Conservation (phyloP, 92 coral and sea anemone genomes). For the Muricea muricata region DNA sequence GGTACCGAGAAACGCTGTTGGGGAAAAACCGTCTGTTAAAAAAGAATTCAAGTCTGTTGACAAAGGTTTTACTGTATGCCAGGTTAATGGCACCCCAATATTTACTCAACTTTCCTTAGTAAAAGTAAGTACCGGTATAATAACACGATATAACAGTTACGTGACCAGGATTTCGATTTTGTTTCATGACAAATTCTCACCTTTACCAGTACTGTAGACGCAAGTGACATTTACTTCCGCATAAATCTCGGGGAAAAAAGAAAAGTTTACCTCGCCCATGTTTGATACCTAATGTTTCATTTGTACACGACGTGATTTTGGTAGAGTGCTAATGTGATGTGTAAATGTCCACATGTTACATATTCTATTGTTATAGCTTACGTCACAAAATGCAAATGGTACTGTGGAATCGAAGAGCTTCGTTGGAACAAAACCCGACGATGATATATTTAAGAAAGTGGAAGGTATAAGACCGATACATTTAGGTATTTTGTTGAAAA, state of each 20-base stretch:
- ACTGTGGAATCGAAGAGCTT: neutral
- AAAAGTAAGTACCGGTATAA: neutral
- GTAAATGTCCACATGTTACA: neutral
- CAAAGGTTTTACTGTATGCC: conserved; percentile 10
- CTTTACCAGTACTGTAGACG: neutral
- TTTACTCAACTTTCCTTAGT: conserved; percentile 2
- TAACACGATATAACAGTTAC: neutral
- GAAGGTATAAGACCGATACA: conserved; percentile 5
- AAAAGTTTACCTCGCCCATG: too few relatives aligned
- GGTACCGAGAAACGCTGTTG: neutral
- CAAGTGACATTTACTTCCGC: too few relatives aligned
- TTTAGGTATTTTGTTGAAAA: too few relatives aligned
- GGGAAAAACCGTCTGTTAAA: neutral
- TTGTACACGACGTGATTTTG: too few relatives aligned
- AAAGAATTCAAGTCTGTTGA: neutral
- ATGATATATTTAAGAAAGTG: neutral
- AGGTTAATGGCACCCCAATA: conserved; percentile 24
- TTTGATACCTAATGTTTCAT: too few relatives aligned
- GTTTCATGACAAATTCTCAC: neutral
- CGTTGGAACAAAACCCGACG: neutral
- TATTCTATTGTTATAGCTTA: neutral
- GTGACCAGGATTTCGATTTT: neutral
- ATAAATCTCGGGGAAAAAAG: too few relatives aligned
- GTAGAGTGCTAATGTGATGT: too few relatives aligned
- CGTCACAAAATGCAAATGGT: neutral